Percentiles rank a stretch among this genome's conserved stretches.
Evolutionary conservation across 2,797 vertebrate species (phyloP).

Genomic region (Malacoctenus gilli): DNA sequence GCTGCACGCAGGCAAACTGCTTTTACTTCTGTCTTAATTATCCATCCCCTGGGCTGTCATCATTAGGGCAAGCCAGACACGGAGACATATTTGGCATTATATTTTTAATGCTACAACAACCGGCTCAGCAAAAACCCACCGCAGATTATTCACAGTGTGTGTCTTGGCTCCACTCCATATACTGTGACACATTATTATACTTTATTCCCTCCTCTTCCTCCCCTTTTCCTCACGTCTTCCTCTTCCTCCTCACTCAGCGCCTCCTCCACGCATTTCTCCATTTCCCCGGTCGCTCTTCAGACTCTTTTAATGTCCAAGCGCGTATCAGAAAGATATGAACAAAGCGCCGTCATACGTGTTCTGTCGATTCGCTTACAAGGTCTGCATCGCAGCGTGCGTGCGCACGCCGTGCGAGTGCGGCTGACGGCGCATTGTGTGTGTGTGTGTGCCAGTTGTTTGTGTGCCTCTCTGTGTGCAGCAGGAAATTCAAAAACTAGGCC

Average conservation of each 20-base stretch:
- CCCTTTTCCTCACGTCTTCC: conserved; percentile 5
- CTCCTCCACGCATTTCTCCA: conserved; percentile 26
- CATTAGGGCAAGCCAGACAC: conserved; percentile 70
- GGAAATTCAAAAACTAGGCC: conserved; percentile 81
- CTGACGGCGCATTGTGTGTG: conserved; percentile 69
- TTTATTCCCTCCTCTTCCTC: conserved; percentile 36
- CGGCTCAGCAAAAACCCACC: conserved; percentile 69
- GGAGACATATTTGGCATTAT: conserved; percentile 70
- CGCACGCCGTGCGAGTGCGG: conserved; percentile 30
- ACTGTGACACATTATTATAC: conserved; percentile 73
- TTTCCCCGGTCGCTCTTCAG: conserved; percentile 21
- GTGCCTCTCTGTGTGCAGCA: conserved; percentile 68
- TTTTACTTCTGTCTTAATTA: conserved; percentile 69
- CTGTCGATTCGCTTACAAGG: conserved; percentile 48
- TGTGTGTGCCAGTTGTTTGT: conserved; percentile 73
- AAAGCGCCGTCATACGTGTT: conserved; percentile 61
- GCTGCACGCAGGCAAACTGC: conserved; percentile 36
- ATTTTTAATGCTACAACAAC: conserved; percentile 75
- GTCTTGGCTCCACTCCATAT: conserved; percentile 70
- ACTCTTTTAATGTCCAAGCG: conserved; percentile 30
- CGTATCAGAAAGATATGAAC: conserved; percentile 46
- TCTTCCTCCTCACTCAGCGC: conserved; percentile 8
- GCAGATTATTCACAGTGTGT: conserved; percentile 74
- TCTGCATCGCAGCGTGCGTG: conserved; percentile 25
- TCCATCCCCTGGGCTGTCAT: conserved; percentile 62